Conservation (phyloP, 2,888 invertebrate species). For the Hedychridium roseum region DNA sequence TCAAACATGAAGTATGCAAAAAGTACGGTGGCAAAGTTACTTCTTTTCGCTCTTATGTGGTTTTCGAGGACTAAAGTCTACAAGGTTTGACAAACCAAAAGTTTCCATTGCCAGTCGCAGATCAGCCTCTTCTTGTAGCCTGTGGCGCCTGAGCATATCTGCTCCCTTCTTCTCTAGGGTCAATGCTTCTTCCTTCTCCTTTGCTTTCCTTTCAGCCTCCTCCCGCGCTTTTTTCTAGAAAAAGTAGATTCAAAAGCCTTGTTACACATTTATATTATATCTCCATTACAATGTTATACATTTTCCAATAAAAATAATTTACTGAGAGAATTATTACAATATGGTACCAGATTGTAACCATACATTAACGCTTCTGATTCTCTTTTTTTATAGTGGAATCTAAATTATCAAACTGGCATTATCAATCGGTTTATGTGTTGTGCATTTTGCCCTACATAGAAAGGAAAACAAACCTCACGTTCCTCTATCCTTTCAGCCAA, state of each 20-base stretch:
- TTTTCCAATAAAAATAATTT: no score
- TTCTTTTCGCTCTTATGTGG: conserved; percentile 56
- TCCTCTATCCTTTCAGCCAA: conserved; percentile 85
- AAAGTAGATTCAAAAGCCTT: conserved; percentile 3
- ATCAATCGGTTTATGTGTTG: no score
- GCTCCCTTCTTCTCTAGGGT: conserved; percentile 81
- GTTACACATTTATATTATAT: no score
- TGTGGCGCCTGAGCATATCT: conserved; percentile 80
- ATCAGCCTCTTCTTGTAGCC: conserved; percentile 88
- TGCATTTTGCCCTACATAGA: no score
- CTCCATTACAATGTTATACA: no score
- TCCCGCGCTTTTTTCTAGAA: conserved; percentile 70
- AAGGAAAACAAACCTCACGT: conserved; percentile 73
- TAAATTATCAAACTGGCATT: no score
- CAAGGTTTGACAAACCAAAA: conserved; percentile 72
- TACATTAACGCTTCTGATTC: no score
- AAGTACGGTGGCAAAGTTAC: no score
- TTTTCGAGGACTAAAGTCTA: conserved; percentile 62
- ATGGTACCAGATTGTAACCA: no score
- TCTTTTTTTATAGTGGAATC: no score
- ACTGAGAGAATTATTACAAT: no score
- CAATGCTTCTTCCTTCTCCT: conserved; percentile 71
- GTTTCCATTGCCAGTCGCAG: conserved; percentile 87
- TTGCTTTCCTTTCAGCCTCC: conserved; percentile 71
- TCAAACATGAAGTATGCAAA: not conserved